phyloP scores from a whole-genome alignment of 2,888 invertebrate genomes.

The Drosophila engyochracea region DNA sequence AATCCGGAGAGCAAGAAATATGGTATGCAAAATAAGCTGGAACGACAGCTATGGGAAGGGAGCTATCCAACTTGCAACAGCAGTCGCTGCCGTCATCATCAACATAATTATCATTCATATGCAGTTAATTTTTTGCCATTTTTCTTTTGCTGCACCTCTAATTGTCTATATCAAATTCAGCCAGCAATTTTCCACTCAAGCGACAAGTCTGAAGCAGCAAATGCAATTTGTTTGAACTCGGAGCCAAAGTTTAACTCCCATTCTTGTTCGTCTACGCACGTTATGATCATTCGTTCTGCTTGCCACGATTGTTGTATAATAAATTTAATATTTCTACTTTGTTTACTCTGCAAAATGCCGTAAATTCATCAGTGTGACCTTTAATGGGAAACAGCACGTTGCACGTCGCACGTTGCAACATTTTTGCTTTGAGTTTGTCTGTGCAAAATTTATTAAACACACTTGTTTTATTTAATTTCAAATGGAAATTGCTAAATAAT shows the following conservation, averaged over 20 bases:
- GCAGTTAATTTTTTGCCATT: constrained; percentile 47
- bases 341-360: constrained; percentile 32
- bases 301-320: constrained; percentile 20
- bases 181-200: constrained; percentile 70
- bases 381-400: constrained; percentile 22
- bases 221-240: constrained; percentile 76
- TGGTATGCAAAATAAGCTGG: constrained; percentile 47
- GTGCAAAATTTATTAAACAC: constrained; percentile 36
- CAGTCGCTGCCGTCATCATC: constrained; percentile 8
- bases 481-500: background rate
- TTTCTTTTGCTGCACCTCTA: constrained; percentile 15
- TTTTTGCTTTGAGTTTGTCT: background rate
- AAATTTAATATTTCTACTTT: constrained; percentile 42
- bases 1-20: constrained; percentile 18
- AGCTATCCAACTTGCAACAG: constrained; percentile 20
- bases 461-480: background rate
- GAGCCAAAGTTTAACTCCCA: constrained; percentile 40
- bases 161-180: constrained; percentile 60
- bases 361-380: constrained; percentile 25
- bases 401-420: constrained; percentile 33
- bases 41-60: constrained; percentile 1
- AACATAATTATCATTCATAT: constrained; percentile 45
- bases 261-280: constrained; percentile 40
- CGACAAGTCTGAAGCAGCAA: constrained; percentile 63
- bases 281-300: constrained; percentile 51